These are phyloP conservation scores for Rhabdomys pumilio DNA, from an alignment of 2,797 vertebrate genomes.

Conservation along the genomic window DNA sequence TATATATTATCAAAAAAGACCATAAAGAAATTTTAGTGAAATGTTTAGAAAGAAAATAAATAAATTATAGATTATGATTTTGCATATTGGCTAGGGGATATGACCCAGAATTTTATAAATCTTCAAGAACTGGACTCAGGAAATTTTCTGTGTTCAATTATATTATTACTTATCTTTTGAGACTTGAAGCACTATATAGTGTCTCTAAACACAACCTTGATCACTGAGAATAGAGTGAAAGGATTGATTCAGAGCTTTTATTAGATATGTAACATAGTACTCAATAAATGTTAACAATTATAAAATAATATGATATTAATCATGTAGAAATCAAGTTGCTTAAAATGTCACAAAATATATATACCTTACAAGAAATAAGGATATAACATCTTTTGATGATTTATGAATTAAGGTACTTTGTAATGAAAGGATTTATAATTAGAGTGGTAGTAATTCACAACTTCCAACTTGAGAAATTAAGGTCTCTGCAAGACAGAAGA, in stretches of 20 bases:
- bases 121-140: neutral
- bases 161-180: neutral
- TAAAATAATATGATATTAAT: neutral
- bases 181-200: neutral
- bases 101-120: neutral
- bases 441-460: neutral
- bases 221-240: neutral
- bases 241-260: neutral
- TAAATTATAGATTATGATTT: neutral
- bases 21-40: neutral
- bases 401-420: neutral
- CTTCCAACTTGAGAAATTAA: neutral
- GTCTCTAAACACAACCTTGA: neutral
- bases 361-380: neutral
- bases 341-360: neutral
- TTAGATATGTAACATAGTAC: neutral
- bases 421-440: neutral
- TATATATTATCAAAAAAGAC: neutral
- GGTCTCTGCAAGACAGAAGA: neutral
- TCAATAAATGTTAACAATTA: neutral
- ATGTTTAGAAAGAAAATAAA: neutral
- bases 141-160: neutral
- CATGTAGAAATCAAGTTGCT: neutral
- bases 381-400: neutral
- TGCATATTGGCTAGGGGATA: neutral